A percentile compares a stretch with the other conserved stretches of the same genome.
These are phyloP conservation scores for Drosophila persimilis DNA, from an alignment of 1,140 invertebrate genomes.

Conservation along the genomic window DNA sequence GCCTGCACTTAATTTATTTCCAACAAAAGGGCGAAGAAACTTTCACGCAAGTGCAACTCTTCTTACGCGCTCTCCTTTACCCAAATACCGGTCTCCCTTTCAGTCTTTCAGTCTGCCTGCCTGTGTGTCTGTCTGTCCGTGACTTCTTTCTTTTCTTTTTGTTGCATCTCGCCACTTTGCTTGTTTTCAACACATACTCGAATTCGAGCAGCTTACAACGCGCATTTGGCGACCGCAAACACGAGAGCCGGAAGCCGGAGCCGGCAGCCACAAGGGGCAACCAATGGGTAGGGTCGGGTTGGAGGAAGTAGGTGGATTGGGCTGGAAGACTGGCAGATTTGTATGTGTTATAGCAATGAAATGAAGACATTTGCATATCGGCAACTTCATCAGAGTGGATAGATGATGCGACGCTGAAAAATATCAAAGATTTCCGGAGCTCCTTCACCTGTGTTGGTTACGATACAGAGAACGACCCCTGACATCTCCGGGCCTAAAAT, in stretches of 20 bases:
- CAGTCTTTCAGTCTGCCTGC: neutral
- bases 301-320: neutral
- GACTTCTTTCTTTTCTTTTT: conserved; percentile 10
- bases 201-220: conserved; percentile 23
- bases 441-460: conserved; percentile 20
- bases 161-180: conserved; percentile 56
- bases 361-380: conserved; percentile 75
- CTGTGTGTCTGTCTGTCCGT: neutral
- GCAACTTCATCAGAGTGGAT: conserved; percentile 37
- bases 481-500: conserved; percentile 23
- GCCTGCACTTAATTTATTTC: conserved; percentile 79
- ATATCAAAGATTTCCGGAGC: conserved; percentile 11
- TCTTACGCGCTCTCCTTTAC: conserved; percentile 54
- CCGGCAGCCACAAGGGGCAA: conserved; percentile 7
- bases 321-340: conserved; percentile 33
- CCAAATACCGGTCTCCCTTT: neutral
- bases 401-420: conserved; percentile 1
- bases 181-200: conserved; percentile 55
- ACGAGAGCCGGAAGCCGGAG: conserved; percentile 48
- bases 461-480: neutral
- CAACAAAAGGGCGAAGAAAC: conserved; percentile 69
- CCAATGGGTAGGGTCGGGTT: neutral
- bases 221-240: conserved; percentile 68
- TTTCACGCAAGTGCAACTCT: conserved; percentile 76
- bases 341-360: conserved; percentile 60